These are phyloP conservation scores for Formica exsecta DNA, from an alignment of 1,140 invertebrate genomes.

Conservation along the genomic window DNA sequence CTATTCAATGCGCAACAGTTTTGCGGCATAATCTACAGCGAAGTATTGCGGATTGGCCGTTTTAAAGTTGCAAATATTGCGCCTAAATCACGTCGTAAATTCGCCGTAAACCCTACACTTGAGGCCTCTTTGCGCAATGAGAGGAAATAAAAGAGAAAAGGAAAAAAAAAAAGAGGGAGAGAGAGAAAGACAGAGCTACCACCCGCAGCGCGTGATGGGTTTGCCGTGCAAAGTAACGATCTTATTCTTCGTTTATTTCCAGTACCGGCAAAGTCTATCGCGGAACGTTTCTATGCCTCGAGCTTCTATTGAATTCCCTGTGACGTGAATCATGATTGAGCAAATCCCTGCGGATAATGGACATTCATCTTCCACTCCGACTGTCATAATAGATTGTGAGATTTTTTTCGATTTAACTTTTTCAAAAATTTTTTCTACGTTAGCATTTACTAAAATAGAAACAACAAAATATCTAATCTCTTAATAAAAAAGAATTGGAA, in stretches of 20 bases:
- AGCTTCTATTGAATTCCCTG: constrained; percentile 37
- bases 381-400: not conserved
- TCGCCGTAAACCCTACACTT: constrained; percentile 37
- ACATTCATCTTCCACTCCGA: constrained; percentile 32
- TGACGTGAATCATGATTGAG: constrained; percentile 22
- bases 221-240: constrained; percentile 49
- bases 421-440: not conserved
- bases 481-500: not conserved
- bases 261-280: constrained; percentile 46
- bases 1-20: not conserved
- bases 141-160: not conserved
- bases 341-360: constrained; percentile 21
- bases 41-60: constrained; percentile 5
- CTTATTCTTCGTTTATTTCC: constrained; percentile 58
- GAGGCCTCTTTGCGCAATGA: constrained; percentile 20
- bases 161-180: not conserved
- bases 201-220: constrained; percentile 10
- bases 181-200: constrained; percentile 3
- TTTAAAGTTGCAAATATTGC: constrained; percentile 46
- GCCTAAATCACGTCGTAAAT: constrained; percentile 25
- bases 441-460: not conserved
- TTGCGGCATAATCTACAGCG: not conserved
- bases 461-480: not conserved
- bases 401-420: constrained; percentile 37
- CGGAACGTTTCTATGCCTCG: constrained; percentile 45